Percentiles rank a stretch among this genome's conserved stretches.
phyloP scores from a whole-genome alignment of 2,113 vertebrate species.

The Geococcyx californianus region DNA sequence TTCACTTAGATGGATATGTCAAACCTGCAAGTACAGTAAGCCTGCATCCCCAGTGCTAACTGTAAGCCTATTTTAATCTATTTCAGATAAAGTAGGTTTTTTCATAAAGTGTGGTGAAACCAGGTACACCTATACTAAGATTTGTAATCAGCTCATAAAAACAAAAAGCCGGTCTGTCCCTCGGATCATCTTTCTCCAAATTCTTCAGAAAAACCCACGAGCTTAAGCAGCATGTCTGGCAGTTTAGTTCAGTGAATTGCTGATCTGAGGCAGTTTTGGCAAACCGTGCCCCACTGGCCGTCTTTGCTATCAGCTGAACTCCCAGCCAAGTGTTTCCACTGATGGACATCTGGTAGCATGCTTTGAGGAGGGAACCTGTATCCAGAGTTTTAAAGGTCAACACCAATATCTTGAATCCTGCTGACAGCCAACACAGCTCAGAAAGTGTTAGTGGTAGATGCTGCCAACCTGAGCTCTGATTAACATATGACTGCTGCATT shows the following conservation, averaged over 20 bases:
- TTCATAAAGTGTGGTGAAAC: neutral
- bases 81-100: neutral
- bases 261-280: neutral
- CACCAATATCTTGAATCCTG: neutral
- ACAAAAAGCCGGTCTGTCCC: neutral
- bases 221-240: neutral
- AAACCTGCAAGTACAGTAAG: neutral
- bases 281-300: neutral
- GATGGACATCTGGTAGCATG: neutral
- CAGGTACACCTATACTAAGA: neutral
- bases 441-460: accelerated
- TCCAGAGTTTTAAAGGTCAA: neutral
- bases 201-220: accelerated
- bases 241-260: neutral
- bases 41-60: neutral
- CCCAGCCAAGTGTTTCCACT: neutral
- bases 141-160: neutral
- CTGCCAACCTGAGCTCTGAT: neutral
- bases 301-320: neutral
- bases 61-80: neutral
- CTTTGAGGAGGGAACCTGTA: neutral
- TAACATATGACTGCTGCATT: neutral
- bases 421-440: neutral
- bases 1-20: neutral
- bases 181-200: neutral